phyloP scores from a whole-genome alignment of 2,113 vertebrate species.

The Suncus etruscus region DNA sequence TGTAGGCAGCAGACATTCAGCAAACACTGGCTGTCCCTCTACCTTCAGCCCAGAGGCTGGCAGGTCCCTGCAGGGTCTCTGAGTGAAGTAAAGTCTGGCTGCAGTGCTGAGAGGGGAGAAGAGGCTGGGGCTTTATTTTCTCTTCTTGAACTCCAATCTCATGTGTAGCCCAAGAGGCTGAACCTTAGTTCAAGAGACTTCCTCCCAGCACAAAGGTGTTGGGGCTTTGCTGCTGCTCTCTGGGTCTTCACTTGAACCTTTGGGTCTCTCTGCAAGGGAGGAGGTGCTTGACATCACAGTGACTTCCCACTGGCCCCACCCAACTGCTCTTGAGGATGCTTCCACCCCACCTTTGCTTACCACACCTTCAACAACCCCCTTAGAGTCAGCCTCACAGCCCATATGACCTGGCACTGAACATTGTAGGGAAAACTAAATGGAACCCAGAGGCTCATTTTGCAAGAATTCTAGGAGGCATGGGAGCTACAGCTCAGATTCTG shows the following conservation, averaged over 20 bases:
- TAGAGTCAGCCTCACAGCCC: background rate
- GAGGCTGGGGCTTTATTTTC: too few species aligned
- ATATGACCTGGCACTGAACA: accelerated
- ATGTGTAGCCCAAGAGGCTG: background rate
- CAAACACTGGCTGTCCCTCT: background rate
- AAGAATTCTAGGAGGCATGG: background rate
- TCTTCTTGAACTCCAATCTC: accelerated
- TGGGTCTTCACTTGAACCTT: accelerated
- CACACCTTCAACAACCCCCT: background rate
- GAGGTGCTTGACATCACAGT: accelerated
- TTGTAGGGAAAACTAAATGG: background rate
- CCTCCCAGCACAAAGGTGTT: background rate
- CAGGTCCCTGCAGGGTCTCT: background rate
- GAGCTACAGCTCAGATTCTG: background rate
- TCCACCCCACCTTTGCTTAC: accelerated
- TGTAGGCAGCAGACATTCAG: background rate
- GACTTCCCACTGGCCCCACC: background rate
- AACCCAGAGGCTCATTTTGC: background rate
- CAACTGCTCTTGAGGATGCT: background rate
- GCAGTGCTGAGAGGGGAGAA: accelerated
- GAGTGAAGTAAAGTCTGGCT: background rate
- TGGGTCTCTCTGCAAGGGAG: too few species aligned
- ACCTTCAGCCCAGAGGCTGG: background rate
- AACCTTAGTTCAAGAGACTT: background rate
- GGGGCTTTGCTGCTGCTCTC: background rate